These are phyloP conservation scores for Zaprionus bogoriensis DNA, from an alignment of 2,888 invertebrate genomes.

Conservation along the genomic window DNA sequence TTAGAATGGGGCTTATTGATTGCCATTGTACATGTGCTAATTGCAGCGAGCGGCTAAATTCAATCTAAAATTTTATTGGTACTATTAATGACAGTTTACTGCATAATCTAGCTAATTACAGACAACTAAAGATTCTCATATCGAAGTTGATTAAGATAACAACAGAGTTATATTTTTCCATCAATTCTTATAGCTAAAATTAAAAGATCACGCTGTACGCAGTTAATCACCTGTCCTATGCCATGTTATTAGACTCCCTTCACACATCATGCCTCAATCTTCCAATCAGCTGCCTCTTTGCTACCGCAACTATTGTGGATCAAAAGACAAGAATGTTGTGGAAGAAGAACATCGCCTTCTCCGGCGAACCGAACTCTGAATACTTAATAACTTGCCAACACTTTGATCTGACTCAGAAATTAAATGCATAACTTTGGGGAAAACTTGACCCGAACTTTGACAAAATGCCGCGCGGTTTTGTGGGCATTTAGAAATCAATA, in stretches of 20 bases:
- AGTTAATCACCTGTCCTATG: not conserved
- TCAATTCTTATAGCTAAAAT: not conserved
- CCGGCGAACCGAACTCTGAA: conserved; percentile 15
- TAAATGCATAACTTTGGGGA: conserved; percentile 37
- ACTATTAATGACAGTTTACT: too few relatives aligned
- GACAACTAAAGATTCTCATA: not conserved
- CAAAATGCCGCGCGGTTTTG: conserved; percentile 53
- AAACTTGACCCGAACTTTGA: conserved; percentile 44
- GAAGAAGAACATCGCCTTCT: not conserved
- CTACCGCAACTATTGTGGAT: conserved; percentile 4
- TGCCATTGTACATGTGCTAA: conserved; percentile 13
- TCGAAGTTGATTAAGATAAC: not conserved
- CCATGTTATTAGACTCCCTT: not conserved
- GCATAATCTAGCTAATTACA: too few relatives aligned
- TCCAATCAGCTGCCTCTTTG: not conserved
- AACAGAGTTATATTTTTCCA: not conserved
- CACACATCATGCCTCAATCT: not conserved
- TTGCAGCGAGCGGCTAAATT: not conserved
- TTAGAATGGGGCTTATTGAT: conserved; percentile 21
- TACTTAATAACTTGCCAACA: conserved; percentile 35
- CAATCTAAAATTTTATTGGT: not conserved
- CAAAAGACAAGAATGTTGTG: conserved; percentile 7
- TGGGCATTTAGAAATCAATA: conserved; percentile 53
- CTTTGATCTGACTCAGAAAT: conserved; percentile 39
- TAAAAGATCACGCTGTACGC: not conserved